Evolutionary conservation across 2,113 vertebrate genomes (phyloP).

Genomic region (Datnioides undecimradiatus): DNA sequence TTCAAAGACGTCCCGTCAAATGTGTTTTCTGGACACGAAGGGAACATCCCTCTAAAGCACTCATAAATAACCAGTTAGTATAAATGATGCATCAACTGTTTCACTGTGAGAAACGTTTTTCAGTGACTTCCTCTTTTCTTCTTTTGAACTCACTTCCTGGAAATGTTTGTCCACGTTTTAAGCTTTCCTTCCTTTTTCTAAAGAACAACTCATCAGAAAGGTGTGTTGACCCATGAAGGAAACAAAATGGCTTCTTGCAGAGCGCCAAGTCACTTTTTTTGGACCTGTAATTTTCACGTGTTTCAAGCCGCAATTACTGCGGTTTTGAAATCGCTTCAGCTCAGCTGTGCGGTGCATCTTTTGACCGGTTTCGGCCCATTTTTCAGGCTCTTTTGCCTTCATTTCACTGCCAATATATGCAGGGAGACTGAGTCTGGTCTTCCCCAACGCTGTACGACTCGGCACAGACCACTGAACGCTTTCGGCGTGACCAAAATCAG

Average conservation of each 20-base stretch:
- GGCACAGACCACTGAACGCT: not conserved
- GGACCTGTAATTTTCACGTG: not conserved
- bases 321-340: not conserved
- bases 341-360: too few relatives aligned
- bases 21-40: slow-evolving; percentile 3
- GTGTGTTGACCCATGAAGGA: not conserved
- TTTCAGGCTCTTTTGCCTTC: not conserved
- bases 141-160: not conserved
- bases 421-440: not conserved
- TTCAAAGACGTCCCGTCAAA: not conserved
- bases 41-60: not conserved
- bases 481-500: not conserved
- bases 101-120: not conserved
- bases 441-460: too few relatives aligned
- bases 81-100: slow-evolving; percentile 11
- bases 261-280: not conserved
- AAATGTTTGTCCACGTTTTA: slow-evolving; percentile 4
- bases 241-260: not conserved
- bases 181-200: not conserved
- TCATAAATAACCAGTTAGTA: slow-evolving; percentile 1
- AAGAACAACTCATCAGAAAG: not conserved
- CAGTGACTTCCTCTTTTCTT: not conserved
- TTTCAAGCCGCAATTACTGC: not conserved
- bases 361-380: too few relatives aligned
- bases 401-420: not conserved